These are phyloP conservation scores for Plutella xylostella DNA, from an alignment of 2,888 invertebrate genomes.

Conservation along the genomic window DNA sequence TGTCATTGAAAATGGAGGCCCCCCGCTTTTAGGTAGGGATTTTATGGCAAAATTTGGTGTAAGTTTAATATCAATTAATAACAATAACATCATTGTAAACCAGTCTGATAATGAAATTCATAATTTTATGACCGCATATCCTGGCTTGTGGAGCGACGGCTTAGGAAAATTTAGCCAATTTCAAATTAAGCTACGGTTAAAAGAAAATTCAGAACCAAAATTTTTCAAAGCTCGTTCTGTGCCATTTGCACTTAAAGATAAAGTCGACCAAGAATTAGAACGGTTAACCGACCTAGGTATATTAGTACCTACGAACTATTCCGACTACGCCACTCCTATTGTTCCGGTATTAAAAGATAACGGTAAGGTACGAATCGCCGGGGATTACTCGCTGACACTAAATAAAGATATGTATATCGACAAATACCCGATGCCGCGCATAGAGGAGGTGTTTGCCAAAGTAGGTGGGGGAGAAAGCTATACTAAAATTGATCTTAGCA, in stretches of 20 bases:
- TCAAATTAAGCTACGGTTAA: constrained; percentile 4
- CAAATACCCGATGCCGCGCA: background rate
- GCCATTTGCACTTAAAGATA: background rate
- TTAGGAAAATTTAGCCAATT: constrained; percentile 14
- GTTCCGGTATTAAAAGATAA: background rate
- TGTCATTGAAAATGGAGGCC: constrained; percentile 8
- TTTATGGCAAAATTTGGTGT: constrained; percentile 10
- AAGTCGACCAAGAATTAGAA: background rate
- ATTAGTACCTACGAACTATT: background rate
- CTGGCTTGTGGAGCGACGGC: constrained; percentile 4
- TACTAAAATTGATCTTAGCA: background rate
- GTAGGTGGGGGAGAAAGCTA: background rate
- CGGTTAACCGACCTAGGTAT: background rate
- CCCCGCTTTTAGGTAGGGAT: constrained; percentile 5
- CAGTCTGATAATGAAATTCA: background rate
- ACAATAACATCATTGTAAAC: background rate
- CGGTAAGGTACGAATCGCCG: background rate
- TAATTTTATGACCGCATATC: background rate
- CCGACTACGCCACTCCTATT: background rate
- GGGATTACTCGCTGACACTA: background rate
- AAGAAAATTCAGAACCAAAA: constrained; percentile 8
- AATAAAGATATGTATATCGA: background rate
- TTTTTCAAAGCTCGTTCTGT: constrained; percentile 14
- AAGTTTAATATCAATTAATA: background rate
- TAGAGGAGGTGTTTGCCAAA: background rate